These are phyloP conservation scores for Fistularia commersonii DNA, from an alignment of 2,797 vertebrate species.

Conservation along the genomic window DNA sequence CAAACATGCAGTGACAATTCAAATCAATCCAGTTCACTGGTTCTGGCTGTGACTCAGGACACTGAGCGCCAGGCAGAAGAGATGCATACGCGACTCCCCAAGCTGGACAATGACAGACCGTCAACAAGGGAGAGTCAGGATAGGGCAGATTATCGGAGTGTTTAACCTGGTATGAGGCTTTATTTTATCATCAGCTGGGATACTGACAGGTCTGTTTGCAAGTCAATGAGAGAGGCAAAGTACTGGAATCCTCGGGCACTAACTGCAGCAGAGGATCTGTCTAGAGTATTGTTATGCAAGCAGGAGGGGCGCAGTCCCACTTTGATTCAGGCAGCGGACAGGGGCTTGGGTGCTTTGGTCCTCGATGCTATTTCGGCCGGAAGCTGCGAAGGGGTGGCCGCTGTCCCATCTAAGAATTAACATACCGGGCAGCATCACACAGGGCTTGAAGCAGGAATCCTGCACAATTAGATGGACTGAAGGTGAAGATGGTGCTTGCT, in stretches of 20 bases:
- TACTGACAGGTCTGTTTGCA: slow-evolving; percentile 62
- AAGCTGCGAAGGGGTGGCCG: slow-evolving; percentile 23
- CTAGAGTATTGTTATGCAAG: slow-evolving; percentile 68
- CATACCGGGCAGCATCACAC: slow-evolving; percentile 8
- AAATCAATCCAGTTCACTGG: slow-evolving; percentile 60
- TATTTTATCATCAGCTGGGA: slow-evolving; percentile 41
- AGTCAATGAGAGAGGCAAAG: slow-evolving; percentile 48
- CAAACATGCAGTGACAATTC: slow-evolving; percentile 62
- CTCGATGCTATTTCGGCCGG: slow-evolving; percentile 12
- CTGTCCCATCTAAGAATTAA: slow-evolving; percentile 20
- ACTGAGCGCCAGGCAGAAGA: slow-evolving; percentile 31
- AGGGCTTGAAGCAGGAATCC: neutral
- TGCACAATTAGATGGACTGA: slow-evolving; percentile 15
- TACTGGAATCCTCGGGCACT: slow-evolving; percentile 50
- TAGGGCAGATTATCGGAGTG: slow-evolving; percentile 9
- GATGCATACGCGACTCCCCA: slow-evolving; percentile 35
- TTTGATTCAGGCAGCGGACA: slow-evolving; percentile 55
- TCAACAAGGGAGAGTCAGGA: slow-evolving; percentile 1
- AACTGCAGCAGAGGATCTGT: slow-evolving; percentile 59
- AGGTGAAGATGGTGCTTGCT: slow-evolving; percentile 10
- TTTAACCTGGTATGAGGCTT: slow-evolving; percentile 38
- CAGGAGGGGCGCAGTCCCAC: slow-evolving; percentile 50
- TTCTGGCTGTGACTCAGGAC: slow-evolving; percentile 58
- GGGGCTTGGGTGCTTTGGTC: slow-evolving; percentile 41
- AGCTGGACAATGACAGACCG: slow-evolving; percentile 21